Evolutionary conservation across 2,888 invertebrate species (phyloP).

Genomic region (Hydriomena furcata): DNA sequence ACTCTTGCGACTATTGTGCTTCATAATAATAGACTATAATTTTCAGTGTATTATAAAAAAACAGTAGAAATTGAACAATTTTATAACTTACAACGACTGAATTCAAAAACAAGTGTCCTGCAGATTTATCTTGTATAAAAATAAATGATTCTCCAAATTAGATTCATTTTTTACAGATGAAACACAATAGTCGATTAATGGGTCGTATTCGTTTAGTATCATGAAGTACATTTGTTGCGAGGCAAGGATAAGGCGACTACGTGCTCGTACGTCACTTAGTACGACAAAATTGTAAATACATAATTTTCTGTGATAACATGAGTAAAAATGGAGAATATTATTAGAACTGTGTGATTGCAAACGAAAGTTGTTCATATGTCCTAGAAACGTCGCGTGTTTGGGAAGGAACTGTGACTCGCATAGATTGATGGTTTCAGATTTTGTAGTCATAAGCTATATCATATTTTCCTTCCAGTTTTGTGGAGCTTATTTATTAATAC

Average conservation of each 20-base stretch:
- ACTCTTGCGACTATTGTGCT: slow-evolving; percentile 50
- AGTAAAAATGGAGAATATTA: slow-evolving; percentile 72
- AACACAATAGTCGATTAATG: slow-evolving; percentile 51
- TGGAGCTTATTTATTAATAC: slow-evolving; percentile 15
- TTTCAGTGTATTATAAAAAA: background rate
- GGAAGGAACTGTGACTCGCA: slow-evolving; percentile 44
- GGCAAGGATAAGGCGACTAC: slow-evolving; percentile 64
- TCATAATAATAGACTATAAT: slow-evolving; percentile 11
- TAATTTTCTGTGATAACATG: slow-evolving; percentile 85
- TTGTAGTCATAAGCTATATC: slow-evolving; percentile 9
- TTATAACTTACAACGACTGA: slow-evolving; percentile 21
- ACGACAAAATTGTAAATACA: slow-evolving; percentile 84
- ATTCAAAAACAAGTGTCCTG: slow-evolving; percentile 8
- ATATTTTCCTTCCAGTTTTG: slow-evolving; percentile 11
- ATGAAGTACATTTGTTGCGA: slow-evolving; percentile 67
- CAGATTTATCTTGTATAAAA: slow-evolving; percentile 1
- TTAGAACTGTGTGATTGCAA: slow-evolving; percentile 83
- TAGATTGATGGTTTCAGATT: slow-evolving; percentile 19
- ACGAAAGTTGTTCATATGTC: slow-evolving; percentile 74
- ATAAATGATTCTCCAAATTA: slow-evolving; percentile 8
- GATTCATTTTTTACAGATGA: slow-evolving; percentile 4
- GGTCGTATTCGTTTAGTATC: slow-evolving; percentile 57
- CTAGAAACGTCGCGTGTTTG: slow-evolving; percentile 62
- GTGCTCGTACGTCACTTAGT: slow-evolving; percentile 77
- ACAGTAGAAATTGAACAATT: slow-evolving; percentile 1